Base-by-base conservation (phyloP, 2,113 vertebrate genomes). In the Neogobius melanostomus region DNA sequence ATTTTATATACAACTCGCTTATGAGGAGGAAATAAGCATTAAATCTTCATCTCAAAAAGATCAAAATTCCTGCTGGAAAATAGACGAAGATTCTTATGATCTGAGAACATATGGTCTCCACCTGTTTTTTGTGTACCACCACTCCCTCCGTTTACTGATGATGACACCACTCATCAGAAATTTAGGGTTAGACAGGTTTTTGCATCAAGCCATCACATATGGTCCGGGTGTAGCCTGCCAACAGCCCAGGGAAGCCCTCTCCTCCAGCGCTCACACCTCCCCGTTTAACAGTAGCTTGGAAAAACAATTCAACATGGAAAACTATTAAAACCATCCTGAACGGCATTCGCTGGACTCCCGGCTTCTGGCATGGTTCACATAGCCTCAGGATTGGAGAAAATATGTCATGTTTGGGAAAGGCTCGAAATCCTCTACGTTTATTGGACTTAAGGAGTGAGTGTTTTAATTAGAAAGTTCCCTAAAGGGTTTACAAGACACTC, bases 291-390 rank as follows among this genome's bases (percentile, higher is more conserved):
- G 87, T 86, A 91, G 90, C 89, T 87, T 83, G 90, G 89, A 91
- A 91, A 91, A 89, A 89, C 85, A 86, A 86, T 84, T 88, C 83
- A 72, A 79, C 88, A 80, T 82, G 87, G 87, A 91, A 91, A 91
- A 90, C 90, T 84, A 88, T 90, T 89, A 89, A 90, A 91, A 87
- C 82, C 85, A 86, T 82, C 84, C 76, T 74, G 79, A 42, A 86
- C 68, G 66, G 71, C 84, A 90, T 90, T 90, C 46, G 77, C 85
- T 87, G 88, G 87, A 85, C 89, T 90, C 87, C 86, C 82, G 68
- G 85, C 72, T 85, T 76, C 81, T 92, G 89, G 87, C 88, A 86
- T 56, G 51, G 50, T 68, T 85, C 45, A 69, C 77, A n/a, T 75
- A 5, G 83, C 90, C 87, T 68, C 66, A 77, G 88, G 89, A 81